Evolutionary conservation across 2,113 vertebrate species (phyloP), one percentile per base, ranked within the genome.

Genomic region (Vulpes vulpes): DNA sequence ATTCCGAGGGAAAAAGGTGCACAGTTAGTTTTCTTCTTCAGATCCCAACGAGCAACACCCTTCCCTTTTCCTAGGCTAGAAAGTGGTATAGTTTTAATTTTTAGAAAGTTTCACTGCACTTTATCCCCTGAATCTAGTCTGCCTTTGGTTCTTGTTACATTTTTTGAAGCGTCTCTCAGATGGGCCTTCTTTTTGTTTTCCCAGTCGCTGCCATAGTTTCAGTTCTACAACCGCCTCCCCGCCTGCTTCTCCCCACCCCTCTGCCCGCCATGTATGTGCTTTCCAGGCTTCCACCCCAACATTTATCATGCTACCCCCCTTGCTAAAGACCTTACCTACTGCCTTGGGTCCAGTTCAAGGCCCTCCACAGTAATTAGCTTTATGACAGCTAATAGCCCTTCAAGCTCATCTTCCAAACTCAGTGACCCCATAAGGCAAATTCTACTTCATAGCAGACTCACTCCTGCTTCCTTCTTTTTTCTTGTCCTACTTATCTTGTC

Each of bases 1-100:
- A 96, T 59, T 93, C 30, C 53, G 32, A 89, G 35, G 49, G 62
- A 71, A 80, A 81, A 78, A 74, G 20, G 20, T 11, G 11, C 53
- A 64, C 32, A 74, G 82, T 55, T 84, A 73, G 57, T 79, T 94
- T 95, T 93, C 67, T 27, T 95, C 59, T 84, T 80, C 14, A 88
- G 25, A 85, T 2, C 9, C 49, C 35, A 80, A 43, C 2, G 64
- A 87, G 73, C 32, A 83, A 49, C n/a, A 67, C 62, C 83, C 11
- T 94, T 85, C 20, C 12, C 20, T 91, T 93, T 59, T 62, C 38
- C 51, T 1, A 86, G 38, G 9, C 32, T 78, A 59, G 20, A 96
- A 95, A 73, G 55, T 53, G 14, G 25, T 74, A 22, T 4, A 80
- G 11, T 27, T 91, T 49, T 15, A 59, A 60, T 17, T 35, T 79